These are phyloP conservation scores for Drosophila malerkotliana DNA, from an alignment of 1,140 invertebrate species.

Conservation along the genomic window DNA sequence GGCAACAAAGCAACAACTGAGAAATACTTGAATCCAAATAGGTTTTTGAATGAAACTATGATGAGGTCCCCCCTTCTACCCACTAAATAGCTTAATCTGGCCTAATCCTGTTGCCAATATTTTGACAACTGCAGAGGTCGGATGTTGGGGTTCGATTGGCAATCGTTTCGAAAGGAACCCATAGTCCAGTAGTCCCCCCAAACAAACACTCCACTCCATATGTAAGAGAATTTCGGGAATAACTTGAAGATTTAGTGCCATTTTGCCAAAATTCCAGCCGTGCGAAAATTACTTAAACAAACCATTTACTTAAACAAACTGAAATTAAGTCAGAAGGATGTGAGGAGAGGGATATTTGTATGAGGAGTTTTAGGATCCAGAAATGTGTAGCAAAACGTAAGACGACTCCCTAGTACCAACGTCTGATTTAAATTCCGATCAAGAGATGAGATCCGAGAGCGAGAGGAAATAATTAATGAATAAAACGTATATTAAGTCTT, in stretches of 20 bases:
- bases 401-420: conserved; percentile 44
- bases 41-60: conserved; percentile 22
- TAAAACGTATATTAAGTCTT: conserved; percentile 71
- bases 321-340: conserved; percentile 30
- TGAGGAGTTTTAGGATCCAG: conserved; percentile 34
- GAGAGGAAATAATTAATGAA: conserved; percentile 46
- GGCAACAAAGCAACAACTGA: conserved; percentile 54
- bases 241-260: conserved; percentile 75
- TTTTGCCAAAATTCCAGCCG: conserved; percentile 71
- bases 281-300: conserved; percentile 35
- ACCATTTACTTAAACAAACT: conserved; percentile 20
- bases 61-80: conserved; percentile 11
- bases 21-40: conserved; percentile 56
- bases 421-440: conserved; percentile 61
- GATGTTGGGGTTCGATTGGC: conserved; percentile 37
- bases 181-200: conserved; percentile 7
- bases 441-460: conserved; percentile 47
- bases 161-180: conserved; percentile 60
- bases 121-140: conserved; percentile 31
- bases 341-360: conserved; percentile 9
- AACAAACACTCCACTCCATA: conserved; percentile 1
- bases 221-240: conserved; percentile 43
- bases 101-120: conserved; percentile 37
- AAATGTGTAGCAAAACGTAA: conserved; percentile 46
- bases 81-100: conserved; percentile 58